A percentile compares a stretch with the other conserved stretches of the same genome.
Conservation (phyloP, 2,113 vertebrate genomes). For the Emydocephalus ijimae region DNA sequence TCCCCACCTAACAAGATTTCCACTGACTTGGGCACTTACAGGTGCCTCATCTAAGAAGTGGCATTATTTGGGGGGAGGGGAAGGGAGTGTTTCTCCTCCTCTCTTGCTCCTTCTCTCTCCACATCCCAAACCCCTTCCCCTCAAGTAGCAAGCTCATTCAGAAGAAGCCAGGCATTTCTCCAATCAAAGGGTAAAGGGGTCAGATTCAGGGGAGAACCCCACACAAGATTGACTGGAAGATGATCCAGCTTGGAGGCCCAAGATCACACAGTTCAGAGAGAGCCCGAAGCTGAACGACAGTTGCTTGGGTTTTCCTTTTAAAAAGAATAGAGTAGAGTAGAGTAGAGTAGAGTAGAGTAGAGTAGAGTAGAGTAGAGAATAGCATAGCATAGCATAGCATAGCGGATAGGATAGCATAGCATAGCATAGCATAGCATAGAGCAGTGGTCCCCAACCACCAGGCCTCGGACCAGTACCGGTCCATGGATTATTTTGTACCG, state of each 20-base stretch:
- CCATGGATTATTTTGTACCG: no score
- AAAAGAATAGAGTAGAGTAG: neutral
- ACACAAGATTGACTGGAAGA: neutral
- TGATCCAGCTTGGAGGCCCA: neutral
- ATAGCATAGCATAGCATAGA: no score
- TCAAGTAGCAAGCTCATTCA: neutral
- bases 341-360: no score
- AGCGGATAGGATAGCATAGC: no score
- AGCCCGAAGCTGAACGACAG: neutral
- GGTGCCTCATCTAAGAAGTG: constrained; percentile 54
- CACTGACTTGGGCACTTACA: constrained; percentile 62
- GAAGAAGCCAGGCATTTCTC: neutral
- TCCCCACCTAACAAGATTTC: constrained; percentile 64
- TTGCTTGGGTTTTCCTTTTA: neutral
- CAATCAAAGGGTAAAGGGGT: neutral
- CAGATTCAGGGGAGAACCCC: neutral
- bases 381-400: no score
- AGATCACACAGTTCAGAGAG: neutral
- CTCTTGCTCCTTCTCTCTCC: neutral
- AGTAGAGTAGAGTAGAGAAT: no score
- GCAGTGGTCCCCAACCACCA: no score
- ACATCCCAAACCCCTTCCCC: fast-evolving
- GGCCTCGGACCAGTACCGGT: no score
- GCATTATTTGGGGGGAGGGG: constrained; percentile 29
- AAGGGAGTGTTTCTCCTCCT: no score